Evolutionary conservation across 1,140 invertebrate genomes (phyloP), one percentile per base, ranked within the genome.

Genomic region (Anastatus disparis): DNA sequence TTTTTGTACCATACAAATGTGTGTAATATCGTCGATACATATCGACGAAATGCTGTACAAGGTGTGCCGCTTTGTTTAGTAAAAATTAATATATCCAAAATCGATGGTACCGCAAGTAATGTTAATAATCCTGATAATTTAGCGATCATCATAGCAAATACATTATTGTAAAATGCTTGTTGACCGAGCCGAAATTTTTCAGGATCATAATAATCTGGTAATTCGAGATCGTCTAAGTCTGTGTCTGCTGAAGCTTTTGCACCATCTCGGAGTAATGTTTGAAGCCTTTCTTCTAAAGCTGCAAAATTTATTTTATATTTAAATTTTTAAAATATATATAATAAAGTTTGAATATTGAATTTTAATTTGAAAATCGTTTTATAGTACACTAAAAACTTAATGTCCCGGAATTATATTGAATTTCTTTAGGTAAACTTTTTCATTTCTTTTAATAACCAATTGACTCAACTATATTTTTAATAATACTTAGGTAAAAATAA

Each of bases 1-100:
- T 90, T 83, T 13, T 88, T 83, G 74, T 93, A 94, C 95, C 95
- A 97, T 2, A 89, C 77, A 2, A 89, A 81, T 17, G 91, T 90
- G 75, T 95, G 93, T 3, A 90, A 82, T 44, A 93, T 78, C 0
- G 85, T 85, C 1, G 81, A 88, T 1, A 93, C 78, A 78, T 96
- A 96, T 74, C 95, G 87, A 46, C 88, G 90, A 79, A 94, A 95
- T 0, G 94, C 91, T 0, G 87, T 88, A 22, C 87, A 87, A 0
- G 87, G 78, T 3, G 87, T 89, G 22, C 88, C 87, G 31, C 92
- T 93, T 74, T 91, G 90, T 22, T 89, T 86, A 0, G 93, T 92
- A 24, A 90, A 89, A 24, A 89, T 85, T 1, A 95, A 82, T 26
- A 94, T 87, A 2, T 88, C 83, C 0, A 93, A 79, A 68, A 93